Evolutionary conservation across 2,797 vertebrate species (phyloP).

Genomic region (Acrossocheilus wenchowensis): DNA sequence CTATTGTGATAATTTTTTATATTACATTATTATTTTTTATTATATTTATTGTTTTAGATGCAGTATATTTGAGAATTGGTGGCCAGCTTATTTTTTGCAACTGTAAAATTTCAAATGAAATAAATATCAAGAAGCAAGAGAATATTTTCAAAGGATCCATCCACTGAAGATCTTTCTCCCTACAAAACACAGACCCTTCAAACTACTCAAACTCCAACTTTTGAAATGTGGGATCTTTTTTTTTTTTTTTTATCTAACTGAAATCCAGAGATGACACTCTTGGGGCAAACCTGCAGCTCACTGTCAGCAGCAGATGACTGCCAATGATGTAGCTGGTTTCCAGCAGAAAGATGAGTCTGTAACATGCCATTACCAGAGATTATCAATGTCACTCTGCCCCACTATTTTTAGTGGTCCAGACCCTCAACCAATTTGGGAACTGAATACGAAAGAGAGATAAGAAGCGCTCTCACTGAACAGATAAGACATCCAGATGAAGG

Average conservation of each 20-base stretch:
- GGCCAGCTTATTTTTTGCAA: neutral
- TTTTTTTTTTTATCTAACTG: conserved; percentile 62
- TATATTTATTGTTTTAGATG: neutral
- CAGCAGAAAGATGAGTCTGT: conserved; percentile 68
- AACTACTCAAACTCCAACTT: conserved; percentile 26
- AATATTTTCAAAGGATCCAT: conserved; percentile 5
- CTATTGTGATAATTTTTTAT: neutral
- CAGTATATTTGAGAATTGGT: neutral
- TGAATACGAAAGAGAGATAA: conserved; percentile 72
- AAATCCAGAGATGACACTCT: conserved; percentile 42
- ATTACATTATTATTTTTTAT: neutral
- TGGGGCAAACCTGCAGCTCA: conserved; percentile 39
- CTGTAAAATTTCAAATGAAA: neutral
- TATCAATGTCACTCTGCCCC: conserved; percentile 75
- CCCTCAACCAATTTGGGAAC: conserved; percentile 72
- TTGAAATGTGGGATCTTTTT: conserved; percentile 65
- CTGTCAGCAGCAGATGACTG: conserved; percentile 71
- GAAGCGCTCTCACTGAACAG: conserved; percentile 23
- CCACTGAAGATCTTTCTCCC: neutral
- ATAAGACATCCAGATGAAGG: neutral
- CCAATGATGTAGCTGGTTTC: conserved; percentile 70
- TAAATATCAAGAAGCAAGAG: neutral
- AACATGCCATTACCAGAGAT: conserved; percentile 79
- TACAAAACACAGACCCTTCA: conserved; percentile 29
- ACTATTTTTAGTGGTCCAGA: conserved; percentile 75